Base-by-base conservation (phyloP, 2,113 vertebrate species). In the Microtus pennsylvanicus region DNA sequence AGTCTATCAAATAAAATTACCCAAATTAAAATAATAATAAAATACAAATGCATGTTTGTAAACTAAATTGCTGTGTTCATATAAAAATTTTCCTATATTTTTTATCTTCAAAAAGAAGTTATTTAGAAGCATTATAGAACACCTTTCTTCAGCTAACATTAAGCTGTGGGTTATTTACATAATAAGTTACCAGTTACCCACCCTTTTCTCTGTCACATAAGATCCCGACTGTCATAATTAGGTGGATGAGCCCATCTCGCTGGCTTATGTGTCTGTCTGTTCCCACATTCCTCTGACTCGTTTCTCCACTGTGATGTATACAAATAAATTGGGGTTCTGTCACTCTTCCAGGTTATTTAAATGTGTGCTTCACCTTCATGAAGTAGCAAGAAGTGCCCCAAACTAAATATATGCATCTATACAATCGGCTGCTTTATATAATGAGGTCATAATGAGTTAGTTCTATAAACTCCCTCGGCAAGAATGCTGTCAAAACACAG, bases 1-100 rank as follows among this genome's bases (percentile, higher is more conserved):
- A 69, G 16, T 42, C 89, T 78, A 69, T 38, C 35, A 30, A 67
- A 88, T 55, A 72, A 93, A 85, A 82, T 5, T 33, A 80, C 17
- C 91, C n/a, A 86, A 95, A 81, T 96, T 70, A 81, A 93, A 96
- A 77, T 70, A 13, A 38, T 24, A 77, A 72, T 95, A 28, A 89
- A 91, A 75, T 82, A 33, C 1, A 67, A 90, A 81, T 83, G 19
- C 33, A 38, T 45, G 13, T 78, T 87, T 96, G 4, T n/a, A 80
- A 93, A 63, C n/a, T 82, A 74, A 78, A 89, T 89, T 35, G 12
- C 47, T 69, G 3, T 88, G 55, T 91, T 61, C n/a, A 72, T 87
- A 63, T 75, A 16, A 90, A 89, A 89, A 83, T 52, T 77, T 26
- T 67, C 26, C n/a, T 85, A 0, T 85, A 77, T 70, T 72, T 87